Base-by-base conservation (phyloP, 1,140 invertebrate species). In the Augochlora pura region DNA sequence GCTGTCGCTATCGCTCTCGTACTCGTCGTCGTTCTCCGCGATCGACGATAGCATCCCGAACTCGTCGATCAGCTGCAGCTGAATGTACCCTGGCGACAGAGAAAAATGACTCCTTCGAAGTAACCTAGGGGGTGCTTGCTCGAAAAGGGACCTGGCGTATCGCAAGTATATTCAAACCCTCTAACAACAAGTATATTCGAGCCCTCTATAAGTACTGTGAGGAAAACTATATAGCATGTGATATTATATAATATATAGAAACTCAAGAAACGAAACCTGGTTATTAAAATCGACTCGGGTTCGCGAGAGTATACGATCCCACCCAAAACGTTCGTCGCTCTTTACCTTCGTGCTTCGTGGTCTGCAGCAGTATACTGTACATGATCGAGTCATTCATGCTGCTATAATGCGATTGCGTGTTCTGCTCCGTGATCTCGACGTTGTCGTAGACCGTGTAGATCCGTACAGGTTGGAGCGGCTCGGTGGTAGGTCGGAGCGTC, bases 401-500 rank as follows among this genome's bases (percentile, higher is more conserved):
- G 69, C 94, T 94, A 76, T 96, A 96, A 52, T 95, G 93, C 16
- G 93, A 92, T 8, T 92, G 91, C 81, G 96, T 94, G 65, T 95
- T 93, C 0, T 94, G 92, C 63, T 96, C 94, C 21, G 94, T 94
- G 3, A 97, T 94, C 82, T 97, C 96, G n/a, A 97, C 94, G 82
- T 96, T 97, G 77, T 97, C 96, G 84, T 96, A 95, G 4, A 96
- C 94, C 32, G 96, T 92, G 74, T 94, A 96, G 18, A 96, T 94
- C 27, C 96, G 93, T 14, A 95, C 93, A 0, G 95, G 92, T n/a
- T 94, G 93, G 14, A 97, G 86, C 0, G 95, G 94, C 90, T 96
- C 94, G 1, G 93, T 75, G 16, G 87, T 90, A 0, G 83, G 87
- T 16, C 84, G 80, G 7, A 82, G 39, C 0, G 81, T 87, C 54